These are phyloP conservation scores for Sander lucioperca DNA, from an alignment of 2,113 vertebrate species.

Conservation along the genomic window DNA sequence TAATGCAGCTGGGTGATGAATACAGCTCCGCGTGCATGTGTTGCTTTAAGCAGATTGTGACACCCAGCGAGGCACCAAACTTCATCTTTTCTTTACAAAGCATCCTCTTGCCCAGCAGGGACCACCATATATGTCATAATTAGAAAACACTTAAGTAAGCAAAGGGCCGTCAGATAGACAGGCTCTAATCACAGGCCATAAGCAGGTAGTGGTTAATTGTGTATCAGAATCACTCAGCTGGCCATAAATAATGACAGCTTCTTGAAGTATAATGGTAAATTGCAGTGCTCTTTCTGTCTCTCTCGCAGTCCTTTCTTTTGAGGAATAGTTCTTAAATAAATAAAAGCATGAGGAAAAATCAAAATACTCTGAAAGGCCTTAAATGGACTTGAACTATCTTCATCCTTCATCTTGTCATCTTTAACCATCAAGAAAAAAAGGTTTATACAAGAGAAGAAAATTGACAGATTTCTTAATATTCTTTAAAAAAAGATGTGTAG, in stretches of 20 bases:
- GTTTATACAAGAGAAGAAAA: slow-evolving; percentile 37
- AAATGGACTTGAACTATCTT: slow-evolving; percentile 72
- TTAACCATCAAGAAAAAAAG: slow-evolving; percentile 24
- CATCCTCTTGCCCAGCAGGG: slow-evolving; percentile 91
- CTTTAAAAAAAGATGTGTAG: background rate
- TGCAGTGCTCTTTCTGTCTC: slow-evolving; percentile 74
- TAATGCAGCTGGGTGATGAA: slow-evolving; percentile 93
- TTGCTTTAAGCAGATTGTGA: slow-evolving; percentile 77
- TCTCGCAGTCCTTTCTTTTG: slow-evolving; percentile 68
- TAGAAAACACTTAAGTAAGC: slow-evolving; percentile 98
- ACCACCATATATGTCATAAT: slow-evolving; percentile 95
- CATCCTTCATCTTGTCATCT: slow-evolving; percentile 67
- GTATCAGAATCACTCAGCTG: slow-evolving; percentile 85
- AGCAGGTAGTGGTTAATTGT: slow-evolving; percentile 89
- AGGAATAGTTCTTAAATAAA: slow-evolving; percentile 79
- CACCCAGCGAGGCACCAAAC: slow-evolving; percentile 80
- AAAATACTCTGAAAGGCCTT: slow-evolving; percentile 71
- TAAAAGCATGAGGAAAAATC: slow-evolving; percentile 69
- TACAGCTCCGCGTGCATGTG: slow-evolving; percentile 82
- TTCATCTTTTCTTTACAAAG: slow-evolving; percentile 94
- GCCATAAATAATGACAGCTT: slow-evolving; percentile 84
- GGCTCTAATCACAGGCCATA: slow-evolving; percentile 84
- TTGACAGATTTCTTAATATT: slow-evolving; percentile 1
- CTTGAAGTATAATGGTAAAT: slow-evolving; percentile 81
- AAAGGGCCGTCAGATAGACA: slow-evolving; percentile 83